Evolutionary conservation across 2,888 invertebrate species (phyloP).

Genomic region (Nomada lathburiana): DNA sequence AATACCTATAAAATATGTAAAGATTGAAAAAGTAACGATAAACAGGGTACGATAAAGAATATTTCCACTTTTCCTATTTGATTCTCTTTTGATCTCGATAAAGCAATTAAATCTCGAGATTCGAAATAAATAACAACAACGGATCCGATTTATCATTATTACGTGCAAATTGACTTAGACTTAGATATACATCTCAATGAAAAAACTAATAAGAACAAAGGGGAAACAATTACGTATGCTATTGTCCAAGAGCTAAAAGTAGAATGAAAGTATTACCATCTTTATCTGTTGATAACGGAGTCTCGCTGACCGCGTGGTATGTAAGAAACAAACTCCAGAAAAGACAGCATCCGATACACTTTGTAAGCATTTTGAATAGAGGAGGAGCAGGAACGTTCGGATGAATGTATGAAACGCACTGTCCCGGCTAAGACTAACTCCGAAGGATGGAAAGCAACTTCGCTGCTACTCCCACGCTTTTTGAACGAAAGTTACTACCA

Average conservation of each 20-base stretch:
- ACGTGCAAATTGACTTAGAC: background rate
- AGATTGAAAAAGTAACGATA: background rate
- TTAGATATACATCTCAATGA: too few relatives aligned
- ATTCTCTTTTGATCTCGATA: background rate
- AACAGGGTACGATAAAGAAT: background rate
- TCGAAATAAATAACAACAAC: background rate
- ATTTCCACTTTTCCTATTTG: background rate
- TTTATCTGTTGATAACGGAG: slow-evolving; percentile 40
- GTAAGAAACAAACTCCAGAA: slow-evolving; percentile 60
- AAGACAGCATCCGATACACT: slow-evolving; percentile 52
- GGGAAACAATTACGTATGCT: too few relatives aligned
- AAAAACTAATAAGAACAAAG: too few relatives aligned
- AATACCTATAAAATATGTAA: too few relatives aligned
- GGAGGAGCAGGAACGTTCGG: background rate
- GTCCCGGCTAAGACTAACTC: slow-evolving; percentile 32
- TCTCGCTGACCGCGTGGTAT: slow-evolving; percentile 67
- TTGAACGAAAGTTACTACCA: slow-evolving; percentile 56
- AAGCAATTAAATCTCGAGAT: background rate
- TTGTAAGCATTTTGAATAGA: slow-evolving; percentile 41
- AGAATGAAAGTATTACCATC: slow-evolving; percentile 62
- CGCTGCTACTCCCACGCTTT: slow-evolving; percentile 58
- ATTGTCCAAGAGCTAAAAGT: background rate
- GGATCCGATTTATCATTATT: background rate
- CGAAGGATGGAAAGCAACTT: slow-evolving; percentile 39
- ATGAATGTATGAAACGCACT: slow-evolving; percentile 33